phyloP scores from a whole-genome alignment of 2,888 invertebrate species.

The Zele albiditarsus region DNA sequence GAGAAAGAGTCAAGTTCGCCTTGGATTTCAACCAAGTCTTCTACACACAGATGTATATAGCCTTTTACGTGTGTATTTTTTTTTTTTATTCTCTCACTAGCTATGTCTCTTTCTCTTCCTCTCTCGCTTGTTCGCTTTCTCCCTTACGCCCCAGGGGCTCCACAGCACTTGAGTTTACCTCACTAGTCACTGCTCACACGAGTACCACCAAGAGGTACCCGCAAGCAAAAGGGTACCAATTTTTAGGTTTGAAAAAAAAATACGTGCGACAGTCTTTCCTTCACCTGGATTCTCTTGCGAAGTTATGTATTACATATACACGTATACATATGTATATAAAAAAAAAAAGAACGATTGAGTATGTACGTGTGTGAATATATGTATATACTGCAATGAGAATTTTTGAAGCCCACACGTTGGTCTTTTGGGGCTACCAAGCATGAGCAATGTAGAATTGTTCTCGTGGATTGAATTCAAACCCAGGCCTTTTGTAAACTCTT shows the following conservation, averaged over 20 bases:
- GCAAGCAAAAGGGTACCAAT: conserved; percentile 68
- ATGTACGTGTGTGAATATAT: neutral
- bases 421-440: conserved; percentile 26
- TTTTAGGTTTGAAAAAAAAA: conserved; percentile 49
- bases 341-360: neutral
- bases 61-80: neutral
- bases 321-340: neutral
- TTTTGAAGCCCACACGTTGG: conserved; percentile 21
- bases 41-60: neutral
- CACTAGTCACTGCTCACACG: conserved; percentile 67
- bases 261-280: conserved; percentile 3
- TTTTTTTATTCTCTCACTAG: neutral
- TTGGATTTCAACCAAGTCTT: neutral
- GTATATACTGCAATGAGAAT: neutral
- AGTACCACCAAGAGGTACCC: conserved; percentile 67
- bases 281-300: conserved; percentile 1
- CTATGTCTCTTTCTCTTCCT: conserved; percentile 25
- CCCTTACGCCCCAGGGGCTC: conserved; percentile 39
- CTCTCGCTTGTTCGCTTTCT: neutral
- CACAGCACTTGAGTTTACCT: conserved; percentile 67
- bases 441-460: conserved; percentile 32
- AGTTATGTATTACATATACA: conserved; percentile 1
- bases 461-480: conserved; percentile 22
- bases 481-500: conserved; percentile 6
- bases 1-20: conserved; percentile 42